These are phyloP conservation scores for Festucalex cinctus DNA, from an alignment of 2,113 vertebrate genomes.

Conservation along the genomic window DNA sequence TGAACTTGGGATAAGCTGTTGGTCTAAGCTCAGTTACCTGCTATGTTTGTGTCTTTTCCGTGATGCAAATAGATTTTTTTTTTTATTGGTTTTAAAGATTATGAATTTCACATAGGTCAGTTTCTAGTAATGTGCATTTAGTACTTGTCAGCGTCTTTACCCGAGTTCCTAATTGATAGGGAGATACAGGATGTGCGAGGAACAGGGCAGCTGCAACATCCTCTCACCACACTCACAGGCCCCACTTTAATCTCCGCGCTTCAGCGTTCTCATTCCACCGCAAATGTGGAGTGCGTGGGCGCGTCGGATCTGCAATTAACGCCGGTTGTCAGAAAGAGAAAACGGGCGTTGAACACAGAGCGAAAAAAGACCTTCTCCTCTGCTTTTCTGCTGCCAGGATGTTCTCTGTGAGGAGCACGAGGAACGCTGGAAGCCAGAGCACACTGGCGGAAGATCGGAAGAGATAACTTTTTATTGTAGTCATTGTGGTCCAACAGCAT, in stretches of 20 bases:
- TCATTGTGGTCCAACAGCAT: not conserved
- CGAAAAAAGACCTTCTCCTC: constrained; percentile 65
- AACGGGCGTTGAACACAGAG: constrained; percentile 76
- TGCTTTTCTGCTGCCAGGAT: constrained; percentile 63
- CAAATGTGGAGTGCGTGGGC: constrained; percentile 76
- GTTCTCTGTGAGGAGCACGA: constrained; percentile 63
- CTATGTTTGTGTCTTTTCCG: constrained; percentile 13
- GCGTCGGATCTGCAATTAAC: constrained; percentile 78
- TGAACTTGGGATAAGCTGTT: constrained; percentile 28
- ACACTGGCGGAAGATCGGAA: constrained; percentile 46
- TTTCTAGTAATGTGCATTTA: constrained; percentile 28
- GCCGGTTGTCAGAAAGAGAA: constrained; percentile 75
- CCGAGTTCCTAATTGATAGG: constrained; percentile 46
- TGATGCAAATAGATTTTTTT: constrained; percentile 23
- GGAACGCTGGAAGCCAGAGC: constrained; percentile 56
- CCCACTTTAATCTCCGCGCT: constrained; percentile 70
- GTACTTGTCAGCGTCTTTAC: constrained; percentile 35
- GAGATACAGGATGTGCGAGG: constrained; percentile 54
- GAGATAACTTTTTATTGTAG: not conserved
- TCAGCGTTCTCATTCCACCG: constrained; percentile 72
- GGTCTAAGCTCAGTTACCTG: constrained; percentile 40
- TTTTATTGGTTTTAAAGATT: not conserved
- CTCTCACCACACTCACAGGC: constrained; percentile 67
- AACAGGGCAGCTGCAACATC: constrained; percentile 65
- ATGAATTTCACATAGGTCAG: not conserved